Conservation (phyloP, 2,888 invertebrate species). For the Drosophila kanekoi region DNA sequence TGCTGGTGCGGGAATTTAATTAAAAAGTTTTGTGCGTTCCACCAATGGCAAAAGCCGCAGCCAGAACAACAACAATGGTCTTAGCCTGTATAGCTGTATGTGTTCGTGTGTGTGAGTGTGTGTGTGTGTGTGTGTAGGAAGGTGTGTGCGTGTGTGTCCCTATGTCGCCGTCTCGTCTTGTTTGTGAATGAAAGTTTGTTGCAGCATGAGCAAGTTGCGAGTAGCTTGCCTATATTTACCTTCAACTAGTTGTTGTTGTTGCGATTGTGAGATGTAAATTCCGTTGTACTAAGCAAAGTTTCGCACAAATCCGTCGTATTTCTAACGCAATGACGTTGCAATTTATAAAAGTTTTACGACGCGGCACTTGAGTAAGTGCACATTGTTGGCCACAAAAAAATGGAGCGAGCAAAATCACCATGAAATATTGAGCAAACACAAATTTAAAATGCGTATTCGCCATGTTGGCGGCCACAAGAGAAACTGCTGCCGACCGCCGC, state of each 20-base stretch:
- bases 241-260: neutral
- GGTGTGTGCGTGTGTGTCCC: slow-evolving; percentile 32
- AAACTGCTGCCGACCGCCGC: slow-evolving; percentile 9
- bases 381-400: slow-evolving; percentile 37
- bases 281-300: slow-evolving; percentile 1
- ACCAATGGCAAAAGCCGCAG: slow-evolving; percentile 27
- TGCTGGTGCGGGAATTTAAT: slow-evolving; percentile 65
- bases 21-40: slow-evolving; percentile 67
- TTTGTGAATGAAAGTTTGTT: slow-evolving; percentile 39
- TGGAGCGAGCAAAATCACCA: slow-evolving; percentile 25
- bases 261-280: slow-evolving; percentile 8
- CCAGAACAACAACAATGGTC: slow-evolving; percentile 17
- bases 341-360: slow-evolving; percentile 65
- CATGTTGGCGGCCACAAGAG: slow-evolving; percentile 15
- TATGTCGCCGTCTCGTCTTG: slow-evolving; percentile 35
- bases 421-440: slow-evolving; percentile 46
- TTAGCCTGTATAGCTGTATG: neutral
- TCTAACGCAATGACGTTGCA: slow-evolving; percentile 60
- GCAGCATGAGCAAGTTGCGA: slow-evolving; percentile 40
- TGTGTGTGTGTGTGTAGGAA: slow-evolving; percentile 9
- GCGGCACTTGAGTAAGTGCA: slow-evolving; percentile 49
- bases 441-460: slow-evolving; percentile 47
- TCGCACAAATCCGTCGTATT: slow-evolving; percentile 36
- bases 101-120: slow-evolving; percentile 10
- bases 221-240: slow-evolving; percentile 9